phyloP scores from a whole-genome alignment of 2,888 invertebrate genomes.

The Epiperipatus broadwayi region DNA sequence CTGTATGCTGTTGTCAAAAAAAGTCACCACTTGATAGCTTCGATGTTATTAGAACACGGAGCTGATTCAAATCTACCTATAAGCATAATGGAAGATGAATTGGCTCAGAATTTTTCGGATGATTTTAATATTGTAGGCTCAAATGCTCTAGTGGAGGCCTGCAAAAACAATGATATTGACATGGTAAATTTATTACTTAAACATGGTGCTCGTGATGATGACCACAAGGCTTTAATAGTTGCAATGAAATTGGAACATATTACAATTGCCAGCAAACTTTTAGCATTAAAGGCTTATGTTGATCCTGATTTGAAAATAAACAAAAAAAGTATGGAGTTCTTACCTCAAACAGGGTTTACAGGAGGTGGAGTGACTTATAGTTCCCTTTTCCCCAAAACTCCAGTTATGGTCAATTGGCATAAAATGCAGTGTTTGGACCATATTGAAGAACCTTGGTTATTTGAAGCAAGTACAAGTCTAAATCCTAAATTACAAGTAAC shows the following conservation, averaged over 20 bases:
- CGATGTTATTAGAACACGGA: constrained; percentile 49
- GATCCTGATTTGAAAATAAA: constrained; percentile 86
- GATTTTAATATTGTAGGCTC: background rate
- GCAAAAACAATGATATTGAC: constrained; percentile 43
- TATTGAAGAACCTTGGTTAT: constrained; percentile 55
- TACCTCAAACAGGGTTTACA: constrained; percentile 33
- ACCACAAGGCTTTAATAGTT: constrained; percentile 57
- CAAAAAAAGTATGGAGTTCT: constrained; percentile 56
- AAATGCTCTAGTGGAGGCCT: constrained; percentile 44
- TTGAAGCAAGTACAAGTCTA: constrained; percentile 58
- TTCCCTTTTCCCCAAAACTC: constrained; percentile 56
- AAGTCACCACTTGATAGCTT: constrained; percentile 48
- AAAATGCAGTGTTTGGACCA: constrained; percentile 42
- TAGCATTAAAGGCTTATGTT: constrained; percentile 53
- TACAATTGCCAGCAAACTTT: constrained; percentile 49
- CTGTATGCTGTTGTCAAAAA: constrained; percentile 60
- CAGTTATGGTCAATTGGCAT: constrained; percentile 77
- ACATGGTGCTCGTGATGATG: constrained; percentile 63
- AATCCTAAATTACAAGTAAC: constrained; percentile 60
- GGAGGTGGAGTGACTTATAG: constrained; percentile 40
- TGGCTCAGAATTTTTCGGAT: constrained; percentile 17
- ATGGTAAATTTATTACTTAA: constrained; percentile 56
- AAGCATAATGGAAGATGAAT: constrained; percentile 29
- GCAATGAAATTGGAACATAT: constrained; percentile 46
- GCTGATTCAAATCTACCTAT: constrained; percentile 57